phyloP scores from a whole-genome alignment of 37 sponge, comb jelly and placozoan species.

The Aphrocallistes beatrix region DNA sequence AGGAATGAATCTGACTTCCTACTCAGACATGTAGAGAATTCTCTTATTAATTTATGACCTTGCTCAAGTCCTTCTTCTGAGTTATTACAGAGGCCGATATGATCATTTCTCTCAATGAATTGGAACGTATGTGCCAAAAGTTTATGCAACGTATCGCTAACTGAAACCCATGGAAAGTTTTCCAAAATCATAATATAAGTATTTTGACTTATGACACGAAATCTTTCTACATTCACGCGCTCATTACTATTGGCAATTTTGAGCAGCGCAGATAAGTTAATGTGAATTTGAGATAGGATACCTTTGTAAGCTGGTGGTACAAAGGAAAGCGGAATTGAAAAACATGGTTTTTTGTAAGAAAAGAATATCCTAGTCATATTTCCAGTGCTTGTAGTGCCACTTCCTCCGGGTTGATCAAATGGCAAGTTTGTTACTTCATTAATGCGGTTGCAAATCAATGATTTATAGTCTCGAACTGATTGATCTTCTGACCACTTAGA shows the following conservation, averaged over 20 bases:
- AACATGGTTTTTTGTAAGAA: no score
- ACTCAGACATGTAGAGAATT: not conserved
- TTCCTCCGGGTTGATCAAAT: not conserved
- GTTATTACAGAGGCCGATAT: not conserved
- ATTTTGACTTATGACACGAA: not conserved
- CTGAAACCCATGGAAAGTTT: not conserved
- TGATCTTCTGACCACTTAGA: not conserved
- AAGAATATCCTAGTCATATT: not conserved
- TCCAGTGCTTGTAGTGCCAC: not conserved
- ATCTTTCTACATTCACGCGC: not conserved
- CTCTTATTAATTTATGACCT: not conserved
- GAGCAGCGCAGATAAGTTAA: slow-evolving; percentile 2
- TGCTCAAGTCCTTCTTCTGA: slow-evolving; percentile 1
- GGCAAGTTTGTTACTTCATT: not conserved
- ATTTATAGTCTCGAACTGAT: not conserved
- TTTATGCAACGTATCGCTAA: not conserved
- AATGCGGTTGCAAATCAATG: not conserved
- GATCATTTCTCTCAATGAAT: not conserved
- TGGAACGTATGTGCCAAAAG: not conserved
- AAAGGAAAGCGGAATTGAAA: not conserved
- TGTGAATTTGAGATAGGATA: not conserved
- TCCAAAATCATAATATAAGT: not conserved
- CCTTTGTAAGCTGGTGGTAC: not conserved
- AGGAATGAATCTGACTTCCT: not conserved
- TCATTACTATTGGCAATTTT: not conserved